Conservation (phyloP, 2,797 vertebrate genomes). For the Percopsis omiscomaycus region DNA sequence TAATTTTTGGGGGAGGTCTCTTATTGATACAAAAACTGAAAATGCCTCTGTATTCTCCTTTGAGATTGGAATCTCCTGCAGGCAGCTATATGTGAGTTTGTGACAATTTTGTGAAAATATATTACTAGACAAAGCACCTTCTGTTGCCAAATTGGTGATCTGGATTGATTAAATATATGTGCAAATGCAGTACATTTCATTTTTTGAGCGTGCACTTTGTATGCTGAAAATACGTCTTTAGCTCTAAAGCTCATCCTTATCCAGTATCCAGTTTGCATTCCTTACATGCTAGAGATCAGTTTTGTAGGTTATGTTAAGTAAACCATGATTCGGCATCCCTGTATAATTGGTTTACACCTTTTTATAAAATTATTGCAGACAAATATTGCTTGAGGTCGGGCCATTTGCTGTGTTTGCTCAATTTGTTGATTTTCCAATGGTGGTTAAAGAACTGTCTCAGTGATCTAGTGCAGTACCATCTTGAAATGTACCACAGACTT, state of each 20-base stretch:
- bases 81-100: conserved; percentile 72
- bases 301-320: conserved; percentile 22
- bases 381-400: conserved; percentile 13
- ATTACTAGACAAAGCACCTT: conserved; percentile 64
- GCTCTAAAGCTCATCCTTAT: conserved; percentile 11
- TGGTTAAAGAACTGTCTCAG: conserved; percentile 10
- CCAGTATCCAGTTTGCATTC: conserved; percentile 57
- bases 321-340: conserved; percentile 17
- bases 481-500: conserved; percentile 38
- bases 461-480: conserved; percentile 24
- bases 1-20: conserved; percentile 45
- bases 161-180: conserved; percentile 32
- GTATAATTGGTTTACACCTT: conserved; percentile 13
- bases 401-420: conserved; percentile 30
- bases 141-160: conserved; percentile 56
- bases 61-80: conserved; percentile 63
- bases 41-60: conserved; percentile 63
- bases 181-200: conserved; percentile 38
- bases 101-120: conserved; percentile 54
- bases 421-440: not conserved
- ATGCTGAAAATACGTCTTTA: conserved; percentile 11
- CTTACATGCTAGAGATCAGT: conserved; percentile 45
- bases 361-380: conserved; percentile 6
- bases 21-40: conserved; percentile 59
- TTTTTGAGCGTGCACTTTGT: conserved; percentile 20